Percentiles rank a stretch among this genome's conserved stretches.
These are phyloP conservation scores for Escarpia spicata DNA, from an alignment of 2,888 invertebrate genomes.

Conservation along the genomic window DNA sequence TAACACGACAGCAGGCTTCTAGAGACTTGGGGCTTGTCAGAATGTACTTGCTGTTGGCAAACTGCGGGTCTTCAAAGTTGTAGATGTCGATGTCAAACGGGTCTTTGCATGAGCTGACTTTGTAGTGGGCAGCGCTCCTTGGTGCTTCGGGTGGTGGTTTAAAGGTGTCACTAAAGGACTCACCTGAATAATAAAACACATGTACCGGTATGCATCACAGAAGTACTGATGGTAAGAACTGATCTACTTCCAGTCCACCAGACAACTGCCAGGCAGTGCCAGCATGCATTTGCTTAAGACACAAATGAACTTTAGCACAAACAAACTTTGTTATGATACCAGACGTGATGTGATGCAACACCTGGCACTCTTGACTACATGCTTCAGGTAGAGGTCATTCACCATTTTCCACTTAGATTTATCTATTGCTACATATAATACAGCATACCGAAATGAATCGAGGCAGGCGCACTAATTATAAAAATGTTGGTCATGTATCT, in stretches of 20 bases:
- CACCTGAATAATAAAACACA: background rate
- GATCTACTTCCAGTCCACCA: background rate
- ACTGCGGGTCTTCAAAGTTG: conserved; percentile 68
- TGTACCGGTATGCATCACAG: background rate
- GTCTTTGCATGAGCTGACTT: background rate
- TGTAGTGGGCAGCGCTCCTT: conserved; percentile 2
- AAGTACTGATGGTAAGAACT: background rate
- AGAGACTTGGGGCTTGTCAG: conserved; percentile 70
- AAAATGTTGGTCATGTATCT: no score
- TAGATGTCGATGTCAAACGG: conserved; percentile 63
- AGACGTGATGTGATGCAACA: no score
- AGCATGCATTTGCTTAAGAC: background rate
- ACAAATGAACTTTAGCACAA: no score
- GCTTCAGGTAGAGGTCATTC: no score
- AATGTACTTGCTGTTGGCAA: conserved; percentile 68
- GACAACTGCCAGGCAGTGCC: background rate
- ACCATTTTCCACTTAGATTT: no score
- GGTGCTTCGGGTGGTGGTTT: background rate
- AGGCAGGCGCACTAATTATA: no score
- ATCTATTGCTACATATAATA: no score
- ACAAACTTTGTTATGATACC: no score
- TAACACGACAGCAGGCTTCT: conserved; percentile 68
- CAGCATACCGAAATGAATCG: no score
- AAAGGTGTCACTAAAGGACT: background rate
- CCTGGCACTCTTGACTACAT: no score